phyloP scores from a whole-genome alignment of 2,888 invertebrate genomes.

The Pachycephus smyrnensis region DNA sequence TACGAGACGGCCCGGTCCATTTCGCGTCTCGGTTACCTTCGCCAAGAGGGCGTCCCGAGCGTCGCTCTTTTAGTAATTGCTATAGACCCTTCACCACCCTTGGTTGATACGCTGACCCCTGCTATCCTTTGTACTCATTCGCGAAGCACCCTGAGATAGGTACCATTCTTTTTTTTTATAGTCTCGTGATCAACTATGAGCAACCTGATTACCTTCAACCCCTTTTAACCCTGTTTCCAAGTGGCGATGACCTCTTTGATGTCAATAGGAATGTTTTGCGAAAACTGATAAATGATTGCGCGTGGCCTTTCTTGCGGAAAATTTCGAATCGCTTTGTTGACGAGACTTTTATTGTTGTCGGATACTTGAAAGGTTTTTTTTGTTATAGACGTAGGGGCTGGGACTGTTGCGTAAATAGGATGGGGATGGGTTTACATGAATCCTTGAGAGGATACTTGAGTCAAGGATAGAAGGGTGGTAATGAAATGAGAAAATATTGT shows the following conservation, averaged over 20 bases:
- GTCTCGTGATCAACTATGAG: background rate
- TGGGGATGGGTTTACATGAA: background rate
- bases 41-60: slow-evolving; percentile 20
- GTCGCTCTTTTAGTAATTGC: slow-evolving; percentile 1
- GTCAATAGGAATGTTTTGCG: background rate
- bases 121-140: background rate
- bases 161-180: background rate
- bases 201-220: background rate
- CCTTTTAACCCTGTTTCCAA: background rate
- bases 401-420: background rate
- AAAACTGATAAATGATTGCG: background rate
- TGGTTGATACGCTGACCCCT: background rate
- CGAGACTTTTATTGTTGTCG: background rate
- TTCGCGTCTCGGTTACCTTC: slow-evolving; percentile 14
- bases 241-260: background rate
- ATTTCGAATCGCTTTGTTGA: background rate
- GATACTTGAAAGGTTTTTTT: background rate
- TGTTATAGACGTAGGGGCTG: background rate
- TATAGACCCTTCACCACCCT: background rate
- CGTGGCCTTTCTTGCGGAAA: background rate
- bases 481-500: background rate
- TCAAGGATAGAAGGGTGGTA: background rate
- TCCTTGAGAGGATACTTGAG: background rate
- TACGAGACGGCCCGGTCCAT: slow-evolving; percentile 20
- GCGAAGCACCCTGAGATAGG: background rate